Percentiles rank a stretch among this genome's conserved stretches.
Evolutionary conservation across 1,140 invertebrate species (phyloP).

Genomic region (Trichoplusia ni): DNA sequence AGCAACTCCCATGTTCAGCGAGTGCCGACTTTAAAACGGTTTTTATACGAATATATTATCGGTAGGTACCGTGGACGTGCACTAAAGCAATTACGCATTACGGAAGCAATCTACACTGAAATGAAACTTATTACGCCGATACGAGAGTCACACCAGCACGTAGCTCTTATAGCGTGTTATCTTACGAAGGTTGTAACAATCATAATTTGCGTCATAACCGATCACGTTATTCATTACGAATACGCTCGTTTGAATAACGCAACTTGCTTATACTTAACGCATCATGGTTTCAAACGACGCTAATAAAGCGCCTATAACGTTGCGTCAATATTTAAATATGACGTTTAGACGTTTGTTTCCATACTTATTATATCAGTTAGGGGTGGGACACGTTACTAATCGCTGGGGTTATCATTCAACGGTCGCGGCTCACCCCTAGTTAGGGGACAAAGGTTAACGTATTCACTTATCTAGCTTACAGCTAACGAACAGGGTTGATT

Average conservation of each 20-base stretch:
- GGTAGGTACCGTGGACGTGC: slow-evolving; percentile 40
- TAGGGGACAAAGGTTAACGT: slow-evolving; percentile 58
- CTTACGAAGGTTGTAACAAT: slow-evolving; percentile 32
- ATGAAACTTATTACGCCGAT: slow-evolving; percentile 50
- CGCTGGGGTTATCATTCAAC: slow-evolving; percentile 41
- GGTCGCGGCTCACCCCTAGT: slow-evolving; percentile 40
- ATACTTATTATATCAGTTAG: slow-evolving; percentile 26
- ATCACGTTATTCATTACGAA: slow-evolving; percentile 30
- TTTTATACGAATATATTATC: slow-evolving; percentile 47
- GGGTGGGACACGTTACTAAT: slow-evolving; percentile 41
- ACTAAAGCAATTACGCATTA: slow-evolving; percentile 46
- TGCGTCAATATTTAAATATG: slow-evolving; percentile 15
- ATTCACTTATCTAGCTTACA: slow-evolving; percentile 55
- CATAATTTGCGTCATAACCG: slow-evolving; percentile 41
- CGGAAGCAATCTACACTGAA: slow-evolving; percentile 50
- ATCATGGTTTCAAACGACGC: too few relatives aligned
- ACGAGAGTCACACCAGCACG: slow-evolving; percentile 9
- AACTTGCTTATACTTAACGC: background rate
- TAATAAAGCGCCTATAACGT: too few relatives aligned
- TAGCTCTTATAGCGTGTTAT: slow-evolving; percentile 44
- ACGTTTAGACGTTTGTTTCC: slow-evolving; percentile 10
- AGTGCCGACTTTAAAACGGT: slow-evolving; percentile 36
- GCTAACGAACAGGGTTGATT: slow-evolving; percentile 38
- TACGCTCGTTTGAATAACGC: background rate
- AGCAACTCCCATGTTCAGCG: slow-evolving; percentile 39